Percentiles rank a stretch among this genome's conserved stretches.
These are phyloP conservation scores for Verasper variegatus DNA, from an alignment of 2,113 vertebrate species.

Conservation along the genomic window DNA sequence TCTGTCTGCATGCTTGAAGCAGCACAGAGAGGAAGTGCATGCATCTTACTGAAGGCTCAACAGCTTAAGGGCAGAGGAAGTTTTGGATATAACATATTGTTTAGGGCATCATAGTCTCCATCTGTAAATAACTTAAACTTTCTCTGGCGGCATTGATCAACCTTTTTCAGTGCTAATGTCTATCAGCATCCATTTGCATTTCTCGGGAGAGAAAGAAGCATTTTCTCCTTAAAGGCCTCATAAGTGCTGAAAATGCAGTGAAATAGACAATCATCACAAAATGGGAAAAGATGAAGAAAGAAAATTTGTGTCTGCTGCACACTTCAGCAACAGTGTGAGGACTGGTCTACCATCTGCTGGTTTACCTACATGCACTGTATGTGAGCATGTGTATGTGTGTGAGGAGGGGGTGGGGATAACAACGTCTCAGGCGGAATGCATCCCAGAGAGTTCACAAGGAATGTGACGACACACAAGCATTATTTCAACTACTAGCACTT, in stretches of 20 bases:
- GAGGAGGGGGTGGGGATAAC: not conserved
- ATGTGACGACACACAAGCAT: not conserved
- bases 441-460: conserved; percentile 26
- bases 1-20: too few species aligned
- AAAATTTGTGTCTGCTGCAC: not conserved
- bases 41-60: too few species aligned
- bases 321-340: not conserved
- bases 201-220: conserved; percentile 10
- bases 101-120: not conserved
- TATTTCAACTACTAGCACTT: conserved; percentile 48
- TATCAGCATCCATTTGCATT: not conserved
- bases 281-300: not conserved
- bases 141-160: not conserved
- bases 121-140: not conserved
- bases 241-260: not conserved
- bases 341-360: not conserved
- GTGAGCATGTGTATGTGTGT: not conserved
- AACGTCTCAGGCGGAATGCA: conserved; percentile 46
- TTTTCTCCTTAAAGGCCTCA: not conserved
- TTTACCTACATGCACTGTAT: not conserved
- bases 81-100: not conserved
- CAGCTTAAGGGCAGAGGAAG: conserved; percentile 6
- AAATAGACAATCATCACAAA: not conserved
- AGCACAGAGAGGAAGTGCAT: too few species aligned
- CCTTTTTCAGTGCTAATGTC: not conserved